Evolutionary conservation across 2,888 invertebrate genomes (phyloP).

Genomic region (Molanna angustata): DNA sequence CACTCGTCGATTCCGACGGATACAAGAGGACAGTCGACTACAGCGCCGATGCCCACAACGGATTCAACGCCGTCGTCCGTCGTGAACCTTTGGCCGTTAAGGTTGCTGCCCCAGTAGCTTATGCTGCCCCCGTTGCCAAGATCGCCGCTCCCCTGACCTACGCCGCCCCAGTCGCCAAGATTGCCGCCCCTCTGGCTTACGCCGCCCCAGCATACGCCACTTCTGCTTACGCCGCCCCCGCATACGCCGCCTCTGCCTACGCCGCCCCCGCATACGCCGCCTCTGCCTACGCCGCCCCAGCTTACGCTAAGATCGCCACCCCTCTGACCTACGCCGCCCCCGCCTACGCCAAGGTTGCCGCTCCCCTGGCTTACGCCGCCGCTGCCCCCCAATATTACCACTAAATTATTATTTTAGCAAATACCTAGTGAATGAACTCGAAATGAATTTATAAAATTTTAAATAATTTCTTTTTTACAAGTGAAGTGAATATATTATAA

Average conservation of each 20-base stretch:
- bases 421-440: too few relatives aligned
- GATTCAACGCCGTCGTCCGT: conserved; percentile 51
- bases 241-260: conserved; percentile 10
- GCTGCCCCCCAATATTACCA: conserved; percentile 10
- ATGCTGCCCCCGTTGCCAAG: conserved; percentile 14
- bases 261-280: conserved; percentile 14
- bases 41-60: conserved; percentile 52
- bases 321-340: conserved; percentile 18
- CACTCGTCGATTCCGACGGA: conserved; percentile 42
- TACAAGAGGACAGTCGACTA: conserved; percentile 44
- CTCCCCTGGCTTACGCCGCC: conserved; percentile 21
- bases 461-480: too few relatives aligned
- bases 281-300: background rate
- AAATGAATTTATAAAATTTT: too few relatives aligned
- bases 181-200: conserved; percentile 19
- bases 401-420: background rate
- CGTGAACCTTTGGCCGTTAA: conserved; percentile 37
- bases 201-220: conserved; percentile 15
- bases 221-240: conserved; percentile 2
- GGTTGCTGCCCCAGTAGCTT: conserved; percentile 18
- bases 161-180: conserved; percentile 16
- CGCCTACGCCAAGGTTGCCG: conserved; percentile 37
- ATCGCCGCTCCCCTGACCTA: conserved; percentile 15
- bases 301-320: conserved; percentile 2
- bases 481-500: too few relatives aligned